Conservation (phyloP, 2,888 invertebrate species). For the Drosophila villosipedis region DNA sequence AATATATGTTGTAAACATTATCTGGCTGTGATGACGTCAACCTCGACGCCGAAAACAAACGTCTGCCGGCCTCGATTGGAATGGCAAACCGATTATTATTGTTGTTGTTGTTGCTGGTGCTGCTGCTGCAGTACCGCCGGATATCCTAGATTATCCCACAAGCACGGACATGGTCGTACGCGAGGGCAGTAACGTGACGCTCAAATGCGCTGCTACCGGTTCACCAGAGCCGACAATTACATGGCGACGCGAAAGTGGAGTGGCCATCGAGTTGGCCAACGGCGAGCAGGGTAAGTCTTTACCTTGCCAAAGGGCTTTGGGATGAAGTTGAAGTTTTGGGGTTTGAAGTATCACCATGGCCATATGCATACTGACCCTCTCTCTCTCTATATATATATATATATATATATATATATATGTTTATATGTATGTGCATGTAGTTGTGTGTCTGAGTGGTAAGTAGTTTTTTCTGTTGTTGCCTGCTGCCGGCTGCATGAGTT, state of each 20-base stretch:
- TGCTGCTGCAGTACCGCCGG: slow-evolving; percentile 90
- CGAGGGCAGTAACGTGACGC: slow-evolving; percentile 94
- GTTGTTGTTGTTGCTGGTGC: slow-evolving; percentile 1
- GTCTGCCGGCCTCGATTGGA: slow-evolving; percentile 70
- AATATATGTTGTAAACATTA: slow-evolving; percentile 67
- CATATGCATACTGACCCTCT: slow-evolving; percentile 48
- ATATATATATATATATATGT: slow-evolving; percentile 7
- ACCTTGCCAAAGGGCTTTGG: slow-evolving; percentile 36
- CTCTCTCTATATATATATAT: slow-evolving; percentile 1
- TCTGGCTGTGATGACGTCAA: slow-evolving; percentile 51
- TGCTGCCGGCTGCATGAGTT: slow-evolving; percentile 55
- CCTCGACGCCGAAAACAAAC: slow-evolving; percentile 40
- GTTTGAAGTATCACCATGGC: slow-evolving; percentile 35
- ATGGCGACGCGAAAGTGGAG: slow-evolving; percentile 94
- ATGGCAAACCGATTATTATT: slow-evolving; percentile 24
- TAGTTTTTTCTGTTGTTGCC: slow-evolving; percentile 72
- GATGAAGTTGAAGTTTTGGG: slow-evolving; percentile 30
- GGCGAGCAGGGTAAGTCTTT: slow-evolving; percentile 89
- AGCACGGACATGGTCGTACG: slow-evolving; percentile 94
- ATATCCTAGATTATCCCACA: slow-evolving; percentile 93
- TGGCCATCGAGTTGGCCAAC: slow-evolving; percentile 89
- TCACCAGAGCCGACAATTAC: slow-evolving; percentile 94
- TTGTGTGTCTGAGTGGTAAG: slow-evolving; percentile 62
- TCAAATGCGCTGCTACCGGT: slow-evolving; percentile 94
- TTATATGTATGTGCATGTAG: slow-evolving; percentile 11